Conservation (phyloP, 2,888 invertebrate genomes). For the Eupithecia subfuscata region DNA sequence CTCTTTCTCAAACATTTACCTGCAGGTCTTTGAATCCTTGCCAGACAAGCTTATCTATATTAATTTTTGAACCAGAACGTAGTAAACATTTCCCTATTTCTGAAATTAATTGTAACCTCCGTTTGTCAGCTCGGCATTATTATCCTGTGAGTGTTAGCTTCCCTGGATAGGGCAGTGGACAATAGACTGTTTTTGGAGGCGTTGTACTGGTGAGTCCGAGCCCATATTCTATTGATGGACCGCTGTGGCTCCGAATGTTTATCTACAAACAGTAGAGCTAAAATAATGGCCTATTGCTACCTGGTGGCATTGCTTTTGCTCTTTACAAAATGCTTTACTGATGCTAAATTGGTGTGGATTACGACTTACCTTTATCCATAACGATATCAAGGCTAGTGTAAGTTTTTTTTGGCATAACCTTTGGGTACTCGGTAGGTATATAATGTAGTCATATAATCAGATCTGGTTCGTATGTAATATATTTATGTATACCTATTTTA, state of each 20-base stretch:
- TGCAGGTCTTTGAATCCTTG: neutral
- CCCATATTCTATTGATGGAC: neutral
- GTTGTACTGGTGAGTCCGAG: neutral
- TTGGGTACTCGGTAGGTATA: no score
- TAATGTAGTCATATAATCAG: no score
- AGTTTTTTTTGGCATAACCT: no score
- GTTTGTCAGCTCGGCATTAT: conserved; percentile 65
- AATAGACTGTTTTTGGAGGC: neutral
- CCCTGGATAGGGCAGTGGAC: neutral
- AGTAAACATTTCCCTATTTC: conserved; percentile 65
- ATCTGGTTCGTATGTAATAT: no score
- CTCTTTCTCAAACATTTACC: neutral
- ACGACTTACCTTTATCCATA: no score
- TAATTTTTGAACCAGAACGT: conserved; percentile 61
- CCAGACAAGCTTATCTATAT: conserved; percentile 60
- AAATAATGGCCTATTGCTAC: neutral
- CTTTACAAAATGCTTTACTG: neutral
- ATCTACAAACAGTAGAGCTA: conserved; percentile 1
- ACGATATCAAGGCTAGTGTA: no score
- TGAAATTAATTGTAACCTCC: conserved; percentile 71
- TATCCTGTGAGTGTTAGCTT: conserved; percentile 35
- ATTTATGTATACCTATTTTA: no score
- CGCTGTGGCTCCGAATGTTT: neutral
- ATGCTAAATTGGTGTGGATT: neutral
- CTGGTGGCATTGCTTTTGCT: neutral